phyloP scores from a whole-genome alignment of 2,797 vertebrate genomes.

The Sternotherus odoratus region DNA sequence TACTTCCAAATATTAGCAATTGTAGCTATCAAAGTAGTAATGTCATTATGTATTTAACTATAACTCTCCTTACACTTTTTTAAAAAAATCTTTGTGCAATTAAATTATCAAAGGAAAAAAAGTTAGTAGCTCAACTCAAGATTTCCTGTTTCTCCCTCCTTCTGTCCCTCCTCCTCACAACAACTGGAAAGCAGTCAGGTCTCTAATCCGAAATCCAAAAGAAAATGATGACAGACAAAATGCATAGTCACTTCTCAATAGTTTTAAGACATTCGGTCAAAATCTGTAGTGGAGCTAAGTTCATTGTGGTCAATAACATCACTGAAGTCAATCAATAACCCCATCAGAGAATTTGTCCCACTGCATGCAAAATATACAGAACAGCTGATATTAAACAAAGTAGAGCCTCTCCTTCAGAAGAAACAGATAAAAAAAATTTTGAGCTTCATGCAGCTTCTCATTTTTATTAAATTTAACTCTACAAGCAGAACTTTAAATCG shows the following conservation, averaged over 20 bases:
- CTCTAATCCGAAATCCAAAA: not conserved
- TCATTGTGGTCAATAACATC: not conserved
- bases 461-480: slow-evolving; percentile 62
- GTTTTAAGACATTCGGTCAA: not conserved
- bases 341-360: not conserved
- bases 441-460: slow-evolving; percentile 36
- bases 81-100: not conserved
- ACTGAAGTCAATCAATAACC: not conserved
- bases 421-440: slow-evolving; percentile 16
- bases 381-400: not conserved
- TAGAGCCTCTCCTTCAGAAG: slow-evolving; percentile 1
- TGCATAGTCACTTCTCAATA: not conserved
- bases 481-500: slow-evolving; percentile 43
- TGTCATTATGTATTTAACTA: too few relatives aligned
- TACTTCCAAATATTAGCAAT: not conserved
- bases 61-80: too few relatives aligned
- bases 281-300: not conserved
- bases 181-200: not conserved
- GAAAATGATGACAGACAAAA: not conserved
- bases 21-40: not conserved
- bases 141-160: not conserved
- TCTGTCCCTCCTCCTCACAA: too few relatives aligned
- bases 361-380: not conserved
- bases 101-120: not conserved
- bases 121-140: not conserved